phyloP scores from a whole-genome alignment of 2,888 invertebrate species.

The Macaria notata region DNA sequence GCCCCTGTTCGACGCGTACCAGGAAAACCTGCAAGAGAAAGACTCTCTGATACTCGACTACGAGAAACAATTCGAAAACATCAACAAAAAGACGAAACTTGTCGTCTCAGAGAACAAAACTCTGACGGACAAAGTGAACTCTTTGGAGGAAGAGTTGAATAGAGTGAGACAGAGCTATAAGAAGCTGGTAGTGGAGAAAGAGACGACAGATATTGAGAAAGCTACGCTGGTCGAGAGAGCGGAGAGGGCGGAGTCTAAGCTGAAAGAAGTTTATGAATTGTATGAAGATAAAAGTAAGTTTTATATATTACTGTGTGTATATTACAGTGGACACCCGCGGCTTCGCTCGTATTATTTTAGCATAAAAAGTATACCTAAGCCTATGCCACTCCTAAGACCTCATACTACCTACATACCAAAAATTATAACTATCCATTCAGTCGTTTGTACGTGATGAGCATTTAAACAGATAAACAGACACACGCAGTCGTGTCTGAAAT shows the following conservation, averaged over 20 bases:
- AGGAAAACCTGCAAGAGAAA: slow-evolving; percentile 89
- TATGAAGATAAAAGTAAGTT: slow-evolving; percentile 87
- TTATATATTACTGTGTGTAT: background rate
- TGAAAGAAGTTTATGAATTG: slow-evolving; percentile 87
- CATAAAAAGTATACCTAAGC: too few relatives aligned
- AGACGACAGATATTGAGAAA: slow-evolving; percentile 70
- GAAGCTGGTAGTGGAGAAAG: slow-evolving; percentile 66
- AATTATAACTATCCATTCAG: too few relatives aligned
- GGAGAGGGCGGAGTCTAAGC: slow-evolving; percentile 86
- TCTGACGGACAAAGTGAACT: slow-evolving; percentile 67
- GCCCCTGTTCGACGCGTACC: slow-evolving; percentile 89
- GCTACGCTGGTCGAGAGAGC: slow-evolving; percentile 84
- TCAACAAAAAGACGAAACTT: slow-evolving; percentile 87
- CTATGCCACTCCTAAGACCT: too few relatives aligned
- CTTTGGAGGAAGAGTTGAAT: slow-evolving; percentile 58
- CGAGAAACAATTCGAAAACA: slow-evolving; percentile 86
- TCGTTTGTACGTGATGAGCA: too few relatives aligned
- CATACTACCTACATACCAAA: too few relatives aligned
- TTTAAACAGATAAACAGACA: too few relatives aligned
- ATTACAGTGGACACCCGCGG: too few relatives aligned
- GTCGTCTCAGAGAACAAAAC: slow-evolving; percentile 87
- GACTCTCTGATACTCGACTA: slow-evolving; percentile 87
- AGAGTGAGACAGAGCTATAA: slow-evolving; percentile 69
- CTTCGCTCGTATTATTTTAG: too few relatives aligned
- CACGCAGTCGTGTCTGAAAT: too few relatives aligned